phyloP scores from a whole-genome alignment of 2,797 vertebrate genomes.

The Kryptolebias ocellatus region DNA sequence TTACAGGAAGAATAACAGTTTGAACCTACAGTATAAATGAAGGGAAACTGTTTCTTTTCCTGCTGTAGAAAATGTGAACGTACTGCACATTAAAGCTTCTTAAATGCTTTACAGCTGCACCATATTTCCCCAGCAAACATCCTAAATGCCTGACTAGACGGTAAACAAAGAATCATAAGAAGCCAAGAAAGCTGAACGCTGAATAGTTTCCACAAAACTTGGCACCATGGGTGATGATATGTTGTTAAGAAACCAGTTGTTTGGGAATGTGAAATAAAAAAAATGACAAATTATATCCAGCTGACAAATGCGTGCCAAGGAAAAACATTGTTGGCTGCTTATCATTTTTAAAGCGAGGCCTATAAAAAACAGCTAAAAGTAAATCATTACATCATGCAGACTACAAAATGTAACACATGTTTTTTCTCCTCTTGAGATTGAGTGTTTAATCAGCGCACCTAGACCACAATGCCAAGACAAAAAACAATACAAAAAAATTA shows the following conservation, averaged over 20 bases:
- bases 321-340: conserved; percentile 32
- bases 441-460: neutral
- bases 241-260: conserved; percentile 7
- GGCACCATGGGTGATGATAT: conserved; percentile 13
- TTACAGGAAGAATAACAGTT: conserved; percentile 17
- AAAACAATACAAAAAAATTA: conserved; percentile 17
- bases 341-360: conserved; percentile 21
- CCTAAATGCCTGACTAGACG: neutral
- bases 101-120: neutral
- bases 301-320: conserved; percentile 7
- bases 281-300: neutral
- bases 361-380: conserved; percentile 6
- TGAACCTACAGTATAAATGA: conserved; percentile 6
- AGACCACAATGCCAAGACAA: neutral
- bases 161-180: neutral
- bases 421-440: neutral
- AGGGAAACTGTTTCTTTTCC: neutral
- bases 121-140: neutral
- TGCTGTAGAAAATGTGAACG: neutral
- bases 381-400: neutral
- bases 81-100: too few relatives aligned
- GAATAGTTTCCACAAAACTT: conserved; percentile 13
- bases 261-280: conserved; percentile 17
- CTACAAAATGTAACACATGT: neutral
- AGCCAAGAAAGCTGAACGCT: neutral